Evolutionary conservation across 2,797 vertebrate species (phyloP).

Genomic region (Ara ararauna): DNA sequence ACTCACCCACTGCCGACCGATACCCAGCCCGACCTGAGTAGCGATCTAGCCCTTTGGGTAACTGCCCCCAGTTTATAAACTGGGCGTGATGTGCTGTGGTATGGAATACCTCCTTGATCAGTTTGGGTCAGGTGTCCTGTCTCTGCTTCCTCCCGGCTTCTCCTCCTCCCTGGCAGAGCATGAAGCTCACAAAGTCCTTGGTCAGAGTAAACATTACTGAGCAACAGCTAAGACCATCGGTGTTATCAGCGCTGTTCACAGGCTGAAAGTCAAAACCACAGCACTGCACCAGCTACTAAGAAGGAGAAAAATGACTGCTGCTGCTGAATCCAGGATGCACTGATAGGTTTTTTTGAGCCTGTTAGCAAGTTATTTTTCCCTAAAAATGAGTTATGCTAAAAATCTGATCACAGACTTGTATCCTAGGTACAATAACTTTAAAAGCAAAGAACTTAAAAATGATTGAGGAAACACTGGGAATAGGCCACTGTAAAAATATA

Average conservation of each 20-base stretch:
- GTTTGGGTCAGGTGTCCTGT: too few species aligned
- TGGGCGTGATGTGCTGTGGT: not conserved
- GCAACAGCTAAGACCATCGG: not conserved
- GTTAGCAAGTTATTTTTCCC: rapidly evolving
- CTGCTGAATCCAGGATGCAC: not conserved
- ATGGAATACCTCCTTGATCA: not conserved
- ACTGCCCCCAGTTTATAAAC: not conserved
- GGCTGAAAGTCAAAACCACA: not conserved
- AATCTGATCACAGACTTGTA: not conserved
- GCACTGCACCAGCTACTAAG: not conserved
- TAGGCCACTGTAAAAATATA: not conserved
- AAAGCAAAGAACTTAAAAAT: not conserved
- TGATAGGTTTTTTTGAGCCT: not conserved
- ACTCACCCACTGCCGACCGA: not conserved
- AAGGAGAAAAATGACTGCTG: not conserved
- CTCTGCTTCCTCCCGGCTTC: not conserved
- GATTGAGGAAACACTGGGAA: not conserved
- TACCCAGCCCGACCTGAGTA: not conserved
- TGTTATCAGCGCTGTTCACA: not conserved
- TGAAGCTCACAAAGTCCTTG: not conserved
- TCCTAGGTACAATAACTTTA: not conserved
- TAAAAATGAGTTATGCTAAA: not conserved
- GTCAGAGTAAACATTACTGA: not conserved
- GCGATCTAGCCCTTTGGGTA: not conserved
- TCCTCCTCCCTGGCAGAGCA: not conserved